These are phyloP conservation scores for Drosophila nr. medialis DNA, from an alignment of 2,888 invertebrate genomes.

Conservation along the genomic window DNA sequence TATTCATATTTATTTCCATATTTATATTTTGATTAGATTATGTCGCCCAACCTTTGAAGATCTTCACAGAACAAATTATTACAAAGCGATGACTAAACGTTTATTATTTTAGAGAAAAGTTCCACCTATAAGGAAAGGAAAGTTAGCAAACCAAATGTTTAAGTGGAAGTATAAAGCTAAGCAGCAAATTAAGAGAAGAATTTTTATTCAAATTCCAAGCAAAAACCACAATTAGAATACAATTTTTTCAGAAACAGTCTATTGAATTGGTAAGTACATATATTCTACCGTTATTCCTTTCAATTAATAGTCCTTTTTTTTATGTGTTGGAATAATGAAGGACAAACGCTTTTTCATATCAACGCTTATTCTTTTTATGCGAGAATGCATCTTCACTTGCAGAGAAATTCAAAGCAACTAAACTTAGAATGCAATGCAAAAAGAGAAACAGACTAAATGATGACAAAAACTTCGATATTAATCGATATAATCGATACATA, in stretches of 20 bases:
- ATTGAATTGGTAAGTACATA: not conserved
- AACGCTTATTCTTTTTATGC: too few species aligned
- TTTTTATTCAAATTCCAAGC: not conserved
- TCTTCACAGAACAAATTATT: slow-evolving; percentile 16
- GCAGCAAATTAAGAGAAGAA: not conserved
- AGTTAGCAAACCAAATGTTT: not conserved
- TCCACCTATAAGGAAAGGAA: not conserved
- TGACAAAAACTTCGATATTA: too few species aligned
- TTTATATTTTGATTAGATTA: slow-evolving; percentile 38
- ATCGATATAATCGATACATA: too few species aligned
- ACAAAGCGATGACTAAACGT: slow-evolving; percentile 21
- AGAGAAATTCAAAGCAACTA: too few species aligned
- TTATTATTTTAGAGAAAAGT: not conserved
- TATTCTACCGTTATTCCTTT: not conserved
- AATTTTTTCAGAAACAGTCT: too few species aligned
- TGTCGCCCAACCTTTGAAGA: not conserved
- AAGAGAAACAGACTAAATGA: too few species aligned
- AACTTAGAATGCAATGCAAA: too few species aligned
- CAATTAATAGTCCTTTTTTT: not conserved
- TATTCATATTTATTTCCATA: slow-evolving; percentile 1
- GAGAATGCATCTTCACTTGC: too few species aligned
- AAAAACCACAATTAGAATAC: not conserved
- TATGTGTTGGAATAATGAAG: too few species aligned
- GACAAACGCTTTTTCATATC: too few species aligned
- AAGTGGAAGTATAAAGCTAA: not conserved